Base-by-base conservation (phyloP, 92 coral and sea anemone species). In the Ricordea florida region DNA sequence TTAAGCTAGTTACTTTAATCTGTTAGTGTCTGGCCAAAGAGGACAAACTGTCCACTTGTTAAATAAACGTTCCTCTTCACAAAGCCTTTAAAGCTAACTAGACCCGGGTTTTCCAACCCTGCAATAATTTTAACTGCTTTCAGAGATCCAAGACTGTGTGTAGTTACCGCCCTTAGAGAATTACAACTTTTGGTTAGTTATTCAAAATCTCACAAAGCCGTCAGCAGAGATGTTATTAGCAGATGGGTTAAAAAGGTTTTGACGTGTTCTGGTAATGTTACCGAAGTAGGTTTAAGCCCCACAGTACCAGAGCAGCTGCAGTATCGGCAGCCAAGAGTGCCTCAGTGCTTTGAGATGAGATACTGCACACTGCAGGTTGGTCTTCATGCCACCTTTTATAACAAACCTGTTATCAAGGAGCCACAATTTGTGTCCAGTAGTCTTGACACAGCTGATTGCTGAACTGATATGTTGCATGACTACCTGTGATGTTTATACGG, bases 211-310 rank as follows among this genome's bases (percentile, higher is more conserved):
- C 62, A 47, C 49, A 71, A 71, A 37, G 53, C 64, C 13, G 67
- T 71, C 25, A 52, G 65, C 16, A 71, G 50, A 23, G 67, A 71
- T 20, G 56, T 66, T 10, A 52, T 71, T n/a, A 16, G 62, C 13
- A 59, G 66, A 15, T 71, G 79, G 79, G 49, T 71, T 24, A n/a
- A 71, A 71, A 61, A 52, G 16, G 20, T 51, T 56, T 36, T 71
- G 49, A 18, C 62, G 24, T 47, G 30, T 26, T 21, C 79, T 3
- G 69, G 71, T 35, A 42, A 31, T 30, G 55, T 29, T 52, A 63
- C 71, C n/a, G n/a, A 46, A 42, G 29, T 35, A 58, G 13, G 24
- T 58, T 58, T 17, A 58, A 58, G 66, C 44, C 44, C 15, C 66
- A 30, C 46, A 58, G 66, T 37, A 58, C 66, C 10, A 58, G 66